Base-by-base conservation (phyloP, 1,140 invertebrate genomes). In the Drosophila paulistorum region DNA sequence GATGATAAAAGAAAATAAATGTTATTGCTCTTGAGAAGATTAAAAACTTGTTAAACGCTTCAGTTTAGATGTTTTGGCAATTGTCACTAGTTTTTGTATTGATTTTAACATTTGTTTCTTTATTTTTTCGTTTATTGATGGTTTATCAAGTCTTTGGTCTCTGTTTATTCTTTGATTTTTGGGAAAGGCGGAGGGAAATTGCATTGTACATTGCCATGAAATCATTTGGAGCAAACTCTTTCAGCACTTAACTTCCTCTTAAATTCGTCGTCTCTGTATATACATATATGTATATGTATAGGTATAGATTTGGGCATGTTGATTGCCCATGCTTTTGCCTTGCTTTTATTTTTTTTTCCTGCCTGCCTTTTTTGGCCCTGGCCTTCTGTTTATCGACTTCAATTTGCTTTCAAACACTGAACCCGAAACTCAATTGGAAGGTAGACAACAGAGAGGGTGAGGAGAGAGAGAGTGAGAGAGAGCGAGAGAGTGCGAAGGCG, bases 341-440 rank as follows among this genome's bases (percentile, higher is more conserved):
- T 23, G 20, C 20, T 23, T 23, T 23, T 23, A 23, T 23, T 23
- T 26, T 4, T 41, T n/a, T 26, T 30, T 42, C 23, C 39, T 45
- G 60, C 17, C 60, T 58, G 1, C 26, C n/a, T 26, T 33, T 69
- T 13, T 17, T 51, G 45, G 45, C 13, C 45, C 11, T 57, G 61
- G 42, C 78, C 71, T 64, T 79, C 65, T 84, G 81, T 84, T 85
- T 86, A 85, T 82, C 76, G 83, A 82, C 82, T 86, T 87, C 68
- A 87, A 82, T 86, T 86, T 79, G 76, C 66, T 79, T 68, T 81
- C 71, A 72, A 87, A 78, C 59, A 73, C 83, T 69, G 42, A 51
- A 68, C 58, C 58, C 68, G 59, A 79, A 77, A 87, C 79, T 82
- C 83, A 82, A 87, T 82, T 86, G 71, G 67, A 55, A 68, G 48